Conservation (phyloP, 2,797 vertebrate species). For the Gorsachius magnificus region DNA sequence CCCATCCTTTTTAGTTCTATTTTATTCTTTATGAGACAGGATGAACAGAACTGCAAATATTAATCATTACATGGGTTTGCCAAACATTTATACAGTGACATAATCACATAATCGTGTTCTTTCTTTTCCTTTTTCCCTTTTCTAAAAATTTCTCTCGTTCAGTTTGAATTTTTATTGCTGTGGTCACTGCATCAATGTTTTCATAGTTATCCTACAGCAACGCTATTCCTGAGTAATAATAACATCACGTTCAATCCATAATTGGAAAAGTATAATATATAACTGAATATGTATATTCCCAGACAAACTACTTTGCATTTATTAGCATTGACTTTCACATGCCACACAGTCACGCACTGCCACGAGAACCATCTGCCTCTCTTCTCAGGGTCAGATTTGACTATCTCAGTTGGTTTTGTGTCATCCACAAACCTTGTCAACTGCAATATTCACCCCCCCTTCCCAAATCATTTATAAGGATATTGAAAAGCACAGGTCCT, state of each 20-base stretch:
- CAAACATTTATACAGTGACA: constrained; percentile 51
- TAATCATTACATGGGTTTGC: constrained; percentile 52
- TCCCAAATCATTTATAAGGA: background rate
- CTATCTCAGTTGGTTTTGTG: background rate
- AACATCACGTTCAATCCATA: background rate
- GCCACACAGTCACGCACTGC: background rate
- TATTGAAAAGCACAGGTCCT: background rate
- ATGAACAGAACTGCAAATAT: constrained; percentile 22
- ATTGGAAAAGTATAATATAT: background rate
- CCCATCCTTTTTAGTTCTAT: background rate
- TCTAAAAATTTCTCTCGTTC: background rate
- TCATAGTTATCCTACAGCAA: background rate
- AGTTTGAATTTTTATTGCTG: background rate
- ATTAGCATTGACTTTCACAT: background rate
- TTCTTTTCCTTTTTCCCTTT: background rate
- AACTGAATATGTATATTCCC: background rate
- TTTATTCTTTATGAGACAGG: constrained; percentile 8
- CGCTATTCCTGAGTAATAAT: background rate
- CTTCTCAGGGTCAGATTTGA: background rate
- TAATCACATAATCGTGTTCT: constrained; percentile 31
- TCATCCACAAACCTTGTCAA: background rate
- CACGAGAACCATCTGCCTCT: background rate
- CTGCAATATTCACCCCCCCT: background rate
- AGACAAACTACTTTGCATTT: background rate
- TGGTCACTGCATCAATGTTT: background rate